phyloP scores from a whole-genome alignment of 2,797 vertebrate species.

The Brachymystax lenok region DNA sequence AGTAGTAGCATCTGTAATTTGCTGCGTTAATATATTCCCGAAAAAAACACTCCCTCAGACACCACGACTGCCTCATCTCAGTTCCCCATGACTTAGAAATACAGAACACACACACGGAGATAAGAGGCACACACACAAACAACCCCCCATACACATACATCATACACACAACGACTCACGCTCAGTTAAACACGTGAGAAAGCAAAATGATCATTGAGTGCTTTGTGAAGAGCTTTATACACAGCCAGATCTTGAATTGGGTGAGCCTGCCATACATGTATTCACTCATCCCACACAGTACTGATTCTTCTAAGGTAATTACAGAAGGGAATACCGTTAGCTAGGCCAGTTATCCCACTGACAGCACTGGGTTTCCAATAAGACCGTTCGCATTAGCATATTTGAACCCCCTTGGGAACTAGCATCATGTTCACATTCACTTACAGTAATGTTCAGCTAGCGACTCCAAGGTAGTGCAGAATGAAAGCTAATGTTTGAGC shows the following conservation, averaged over 20 bases:
- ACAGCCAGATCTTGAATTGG: not conserved
- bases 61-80: not conserved
- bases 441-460: too few relatives aligned
- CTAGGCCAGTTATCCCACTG: not conserved
- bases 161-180: not conserved
- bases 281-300: conserved; percentile 1
- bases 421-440: too few relatives aligned
- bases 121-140: not conserved
- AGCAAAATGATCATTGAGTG: not conserved
- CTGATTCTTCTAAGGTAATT: not conserved
- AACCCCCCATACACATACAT: too few relatives aligned
- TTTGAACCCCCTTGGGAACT: not conserved
- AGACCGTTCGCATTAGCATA: not conserved
- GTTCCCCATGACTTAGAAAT: not conserved
- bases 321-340: not conserved
- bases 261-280: not conserved
- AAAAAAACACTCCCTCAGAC: conserved; percentile 2
- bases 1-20: not conserved
- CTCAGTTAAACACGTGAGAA: not conserved
- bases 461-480: not conserved
- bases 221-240: not conserved
- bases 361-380: not conserved
- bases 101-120: not conserved
- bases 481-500: not conserved
- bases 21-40: not conserved